Base-by-base conservation (phyloP, 2,888 invertebrate species). In the Torymus texanus region DNA sequence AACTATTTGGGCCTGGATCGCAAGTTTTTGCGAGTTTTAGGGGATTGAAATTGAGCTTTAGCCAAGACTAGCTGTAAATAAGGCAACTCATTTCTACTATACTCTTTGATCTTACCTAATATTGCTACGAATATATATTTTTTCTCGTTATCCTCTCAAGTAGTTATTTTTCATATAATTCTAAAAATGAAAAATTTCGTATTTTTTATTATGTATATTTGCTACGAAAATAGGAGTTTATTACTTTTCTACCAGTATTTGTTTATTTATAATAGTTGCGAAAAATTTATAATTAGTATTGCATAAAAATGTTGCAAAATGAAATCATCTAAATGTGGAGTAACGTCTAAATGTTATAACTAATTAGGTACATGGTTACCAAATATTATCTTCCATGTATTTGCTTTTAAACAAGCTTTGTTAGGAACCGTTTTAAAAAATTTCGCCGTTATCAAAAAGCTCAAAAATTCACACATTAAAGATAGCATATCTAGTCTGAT, bases 401-500 rank as follows among this genome's bases (percentile, higher is more conserved):
- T 72, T 72, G 71, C 71, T 71, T 71, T 51, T 71, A 51, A 3
- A 14, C 41, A 8, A 41, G 41, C 41, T 41, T 41, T 41, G 8
- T 41, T 41, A 41, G 41, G 41, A 41, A 8, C 41, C 8, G 41
- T 41, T 41, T 41, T 41, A 41, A 41, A 41, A 41, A 41, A 4
- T 56, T 56, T 56, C 14, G 56, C 56, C n/a, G n/a, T 14, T 41
- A 12, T 41, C 24, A 41, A 65, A n/a, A 65, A 58, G 41, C 41
- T 51, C 29, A 72, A 59, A 76, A 72, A 78, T 18, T 72, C 61
- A 66, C 65, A 16, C 29, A 62, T 61, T 71, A 63, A 72, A 71
- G 14, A 70, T 59, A 55, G 71, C n/a, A 71, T 59, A 62, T 79
- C 75, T 79, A 79, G 79, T 75, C 75, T 11, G 51, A 72, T 72